Evolutionary conservation across 2,888 invertebrate species (phyloP).

Genomic region (Orthosia gracilis): DNA sequence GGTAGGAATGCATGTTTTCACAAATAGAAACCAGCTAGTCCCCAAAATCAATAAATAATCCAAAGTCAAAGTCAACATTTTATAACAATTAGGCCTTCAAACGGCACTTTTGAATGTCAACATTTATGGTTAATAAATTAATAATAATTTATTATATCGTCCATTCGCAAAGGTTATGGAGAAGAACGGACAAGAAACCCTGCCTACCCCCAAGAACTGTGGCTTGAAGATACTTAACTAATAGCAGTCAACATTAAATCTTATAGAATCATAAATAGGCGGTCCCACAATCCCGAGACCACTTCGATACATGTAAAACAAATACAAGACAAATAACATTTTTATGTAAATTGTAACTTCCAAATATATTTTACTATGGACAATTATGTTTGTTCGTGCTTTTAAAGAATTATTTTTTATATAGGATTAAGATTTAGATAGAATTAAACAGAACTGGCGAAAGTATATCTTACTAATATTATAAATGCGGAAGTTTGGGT

Average conservation of each 20-base stretch:
- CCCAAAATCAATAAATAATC: too few relatives aligned
- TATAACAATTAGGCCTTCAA: too few relatives aligned
- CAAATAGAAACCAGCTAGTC: too few relatives aligned
- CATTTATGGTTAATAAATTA: too few relatives aligned
- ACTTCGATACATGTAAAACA: conserved; percentile 29
- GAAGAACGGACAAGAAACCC: neutral
- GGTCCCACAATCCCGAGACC: conserved; percentile 58
- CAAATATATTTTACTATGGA: conserved; percentile 22
- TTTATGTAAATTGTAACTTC: conserved; percentile 13
- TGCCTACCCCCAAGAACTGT: neutral
- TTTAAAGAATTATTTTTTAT: neutral
- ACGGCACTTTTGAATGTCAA: too few relatives aligned
- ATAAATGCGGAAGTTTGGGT: too few relatives aligned
- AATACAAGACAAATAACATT: conserved; percentile 15
- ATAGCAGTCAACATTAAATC: conserved; percentile 4
- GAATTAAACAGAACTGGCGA: too few relatives aligned
- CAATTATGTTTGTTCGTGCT: neutral
- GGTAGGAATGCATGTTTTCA: too few relatives aligned
- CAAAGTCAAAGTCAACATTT: too few relatives aligned
- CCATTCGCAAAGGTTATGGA: too few relatives aligned
- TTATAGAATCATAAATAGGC: conserved; percentile 62
- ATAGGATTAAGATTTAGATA: neutral
- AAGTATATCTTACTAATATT: too few relatives aligned
- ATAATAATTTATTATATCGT: too few relatives aligned
- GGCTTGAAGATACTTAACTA: conserved; percentile 20